Evolutionary conservation across 1,140 invertebrate species (phyloP).

Genomic region (Macrotrachela quadricornifera): DNA sequence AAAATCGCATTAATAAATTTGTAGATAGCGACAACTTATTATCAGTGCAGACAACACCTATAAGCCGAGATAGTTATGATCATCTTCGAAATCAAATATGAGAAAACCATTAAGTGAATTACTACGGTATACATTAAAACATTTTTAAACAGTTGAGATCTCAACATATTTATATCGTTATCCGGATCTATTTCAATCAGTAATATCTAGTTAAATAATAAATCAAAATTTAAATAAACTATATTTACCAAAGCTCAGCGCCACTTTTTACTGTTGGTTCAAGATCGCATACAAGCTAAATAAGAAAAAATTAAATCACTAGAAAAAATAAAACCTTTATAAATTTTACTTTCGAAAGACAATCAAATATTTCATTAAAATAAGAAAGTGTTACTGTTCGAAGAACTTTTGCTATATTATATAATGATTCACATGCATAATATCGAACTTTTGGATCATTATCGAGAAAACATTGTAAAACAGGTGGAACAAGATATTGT

Average conservation of each 20-base stretch:
- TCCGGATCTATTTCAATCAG: constrained; percentile 47
- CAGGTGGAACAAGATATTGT: constrained; percentile 63
- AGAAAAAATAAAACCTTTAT: background rate
- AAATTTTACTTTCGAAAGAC: constrained; percentile 47
- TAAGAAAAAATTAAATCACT: background rate
- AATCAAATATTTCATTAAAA: constrained; percentile 80
- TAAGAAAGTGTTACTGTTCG: constrained; percentile 58
- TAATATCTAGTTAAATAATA: too few species aligned
- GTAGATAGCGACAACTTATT: too few species aligned
- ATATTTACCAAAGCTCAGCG: constrained; percentile 51
- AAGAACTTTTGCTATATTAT: constrained; percentile 92
- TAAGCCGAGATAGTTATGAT: too few species aligned
- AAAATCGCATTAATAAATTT: too few species aligned
- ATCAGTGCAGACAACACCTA: too few species aligned
- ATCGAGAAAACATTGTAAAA: constrained; percentile 66
- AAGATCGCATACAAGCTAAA: constrained; percentile 54
- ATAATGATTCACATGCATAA: constrained; percentile 86
- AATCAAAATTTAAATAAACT: constrained; percentile 8
- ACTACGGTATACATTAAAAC: too few species aligned
- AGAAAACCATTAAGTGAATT: too few species aligned
- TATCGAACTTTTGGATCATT: constrained; percentile 73
- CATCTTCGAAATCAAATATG: too few species aligned
- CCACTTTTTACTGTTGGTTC: constrained; percentile 84
- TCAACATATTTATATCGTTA: too few species aligned
- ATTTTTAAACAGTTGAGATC: too few species aligned